Evolutionary conservation across 2,113 vertebrate genomes (phyloP).

Genomic region (Dicentrarchus labrax): DNA sequence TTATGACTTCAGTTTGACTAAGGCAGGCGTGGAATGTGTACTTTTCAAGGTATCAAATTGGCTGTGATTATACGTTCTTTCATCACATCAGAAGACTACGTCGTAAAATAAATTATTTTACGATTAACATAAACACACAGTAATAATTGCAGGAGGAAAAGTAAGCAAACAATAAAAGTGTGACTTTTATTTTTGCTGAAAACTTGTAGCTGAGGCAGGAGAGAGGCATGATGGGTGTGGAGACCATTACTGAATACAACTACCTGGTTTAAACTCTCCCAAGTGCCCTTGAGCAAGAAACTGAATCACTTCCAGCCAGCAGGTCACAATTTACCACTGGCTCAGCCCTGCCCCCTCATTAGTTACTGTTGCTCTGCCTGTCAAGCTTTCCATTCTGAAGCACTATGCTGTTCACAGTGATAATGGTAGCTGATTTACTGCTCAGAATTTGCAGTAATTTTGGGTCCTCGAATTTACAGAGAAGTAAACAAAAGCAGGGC

Average conservation of each 20-base stretch:
- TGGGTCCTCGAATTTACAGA: neutral
- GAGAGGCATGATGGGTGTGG: neutral
- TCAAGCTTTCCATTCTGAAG: neutral
- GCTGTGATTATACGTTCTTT: slow-evolving; percentile 16
- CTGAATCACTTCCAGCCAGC: neutral
- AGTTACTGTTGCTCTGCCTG: neutral
- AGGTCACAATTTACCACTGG: too few relatives aligned
- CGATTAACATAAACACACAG: slow-evolving; percentile 50
- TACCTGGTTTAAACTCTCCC: slow-evolving; percentile 1
- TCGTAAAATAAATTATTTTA: slow-evolving; percentile 22
- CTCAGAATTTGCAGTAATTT: neutral
- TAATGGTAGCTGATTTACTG: neutral
- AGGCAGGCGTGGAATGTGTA: slow-evolving; percentile 1
- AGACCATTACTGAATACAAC: neutral
- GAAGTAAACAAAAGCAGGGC: too few relatives aligned
- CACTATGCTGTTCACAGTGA: neutral
- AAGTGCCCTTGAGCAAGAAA: neutral
- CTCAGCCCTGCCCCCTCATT: neutral
- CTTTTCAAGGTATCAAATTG: slow-evolving; percentile 30
- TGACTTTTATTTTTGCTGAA: neutral
- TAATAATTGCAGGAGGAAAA: slow-evolving; percentile 7
- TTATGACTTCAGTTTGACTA: slow-evolving; percentile 1
- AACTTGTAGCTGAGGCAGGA: neutral
- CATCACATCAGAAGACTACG: slow-evolving; percentile 13
- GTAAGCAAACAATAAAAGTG: slow-evolving; percentile 30